Conservation (phyloP, 2,797 vertebrate genomes). For the Channa striata region DNA sequence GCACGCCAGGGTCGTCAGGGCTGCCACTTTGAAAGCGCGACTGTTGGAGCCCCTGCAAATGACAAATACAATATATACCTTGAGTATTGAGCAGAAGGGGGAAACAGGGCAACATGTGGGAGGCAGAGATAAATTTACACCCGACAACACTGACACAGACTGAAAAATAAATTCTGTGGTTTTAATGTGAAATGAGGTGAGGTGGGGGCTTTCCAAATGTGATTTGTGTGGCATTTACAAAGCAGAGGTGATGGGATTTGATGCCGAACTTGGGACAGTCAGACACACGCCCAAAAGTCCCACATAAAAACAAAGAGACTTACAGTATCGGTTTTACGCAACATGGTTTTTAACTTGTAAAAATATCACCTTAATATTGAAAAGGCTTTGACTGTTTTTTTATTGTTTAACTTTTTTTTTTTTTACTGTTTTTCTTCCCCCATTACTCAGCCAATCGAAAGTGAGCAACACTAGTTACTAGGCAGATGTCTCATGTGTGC, state of each 20-base stretch:
- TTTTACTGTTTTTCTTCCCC: too few species aligned
- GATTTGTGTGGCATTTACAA: neutral
- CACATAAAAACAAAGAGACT: neutral
- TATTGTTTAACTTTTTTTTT: too few species aligned
- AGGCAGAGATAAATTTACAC: neutral
- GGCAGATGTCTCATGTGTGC: conserved; percentile 39
- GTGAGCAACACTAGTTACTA: conserved; percentile 64
- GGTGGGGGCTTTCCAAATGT: neutral
- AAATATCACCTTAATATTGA: neutral
- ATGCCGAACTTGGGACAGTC: conserved; percentile 10
- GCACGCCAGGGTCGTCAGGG: conserved; percentile 88
- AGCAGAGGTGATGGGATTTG: neutral
- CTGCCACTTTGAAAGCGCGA: conserved; percentile 81
- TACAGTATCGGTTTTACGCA: too few species aligned
- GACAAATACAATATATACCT: neutral
- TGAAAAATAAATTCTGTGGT: neutral
- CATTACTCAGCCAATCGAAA: conserved; percentile 53
- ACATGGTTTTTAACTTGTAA: too few species aligned
- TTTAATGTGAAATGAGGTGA: neutral
- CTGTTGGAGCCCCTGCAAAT: conserved; percentile 65
- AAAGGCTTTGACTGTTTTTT: neutral
- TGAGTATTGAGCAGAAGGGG: neutral
- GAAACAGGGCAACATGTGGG: neutral
- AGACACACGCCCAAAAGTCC: neutral
- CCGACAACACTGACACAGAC: neutral